Evolutionary conservation across 2,888 invertebrate species (phyloP), one percentile per base, ranked within the genome.

Genomic region (Noctua janthina): DNA sequence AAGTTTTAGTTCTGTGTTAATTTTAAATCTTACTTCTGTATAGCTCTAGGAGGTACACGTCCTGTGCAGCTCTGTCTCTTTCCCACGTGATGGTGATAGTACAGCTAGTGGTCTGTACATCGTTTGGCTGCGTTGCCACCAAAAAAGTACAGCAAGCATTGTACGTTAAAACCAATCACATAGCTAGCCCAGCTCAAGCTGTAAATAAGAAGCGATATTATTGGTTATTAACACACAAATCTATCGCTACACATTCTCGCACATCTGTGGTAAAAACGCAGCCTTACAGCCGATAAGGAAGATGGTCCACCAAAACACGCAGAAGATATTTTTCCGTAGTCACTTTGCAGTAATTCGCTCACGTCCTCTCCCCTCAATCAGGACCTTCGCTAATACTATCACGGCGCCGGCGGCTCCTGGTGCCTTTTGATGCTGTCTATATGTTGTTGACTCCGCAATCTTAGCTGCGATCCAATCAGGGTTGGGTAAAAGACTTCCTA

Each of bases 301-400:
- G 35, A 23, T 66, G 15, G 20, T 59, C 23, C 11, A 51, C 56
- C n/a, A 43, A 74, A 74, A 67, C 75, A 51, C 83, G n/a, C 35
- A 15, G 20, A 8, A 20, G 29, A 43, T n/a, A 51, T 68, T 46
- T 59, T 43, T 51, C 49, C 39, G 20, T 29, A 46, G 29, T 43
- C 29, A 43, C 51, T 82, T 10, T 35, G 51, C 1, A 43, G 75
- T 80, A 82, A 82, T 67, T 29, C 51, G 43, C 59, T 51, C 80
- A 81, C 76, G 80, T 82, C 15, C 29, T 67, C 23, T 17, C 51
- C 23, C 20, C 74, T 75, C 43, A 68, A 82, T 82, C 76, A 59
- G n/a, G 11, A 15, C 43, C 49, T 5, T 46, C 68, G 17, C 7
- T 76, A 76, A 76, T 39, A 17, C 20, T 8, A 23, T 54, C 83